These are phyloP conservation scores for Babyrousa celebensis DNA, from an alignment of 2,797 vertebrate species.

Conservation along the genomic window DNA sequence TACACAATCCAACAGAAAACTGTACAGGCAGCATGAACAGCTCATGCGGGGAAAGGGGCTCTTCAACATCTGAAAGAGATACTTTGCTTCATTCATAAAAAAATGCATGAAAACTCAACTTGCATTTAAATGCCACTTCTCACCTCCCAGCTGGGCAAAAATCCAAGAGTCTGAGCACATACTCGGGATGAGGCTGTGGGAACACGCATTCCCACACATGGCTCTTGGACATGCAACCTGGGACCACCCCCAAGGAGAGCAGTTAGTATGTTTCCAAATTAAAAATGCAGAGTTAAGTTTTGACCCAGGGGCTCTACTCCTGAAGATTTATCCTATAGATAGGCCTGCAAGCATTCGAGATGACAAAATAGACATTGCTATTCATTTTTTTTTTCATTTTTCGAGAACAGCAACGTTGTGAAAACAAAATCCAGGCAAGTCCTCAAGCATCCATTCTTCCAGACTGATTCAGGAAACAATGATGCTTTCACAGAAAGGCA, in stretches of 20 bases:
- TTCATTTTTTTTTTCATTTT: constrained; percentile 64
- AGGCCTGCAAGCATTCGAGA: not conserved
- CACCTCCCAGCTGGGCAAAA: constrained; percentile 3
- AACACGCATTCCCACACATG: not conserved
- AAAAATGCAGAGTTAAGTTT: constrained; percentile 35
- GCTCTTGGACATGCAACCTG: not conserved
- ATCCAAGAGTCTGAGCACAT: not conserved
- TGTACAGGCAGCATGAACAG: not conserved
- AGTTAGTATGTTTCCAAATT: constrained; percentile 27
- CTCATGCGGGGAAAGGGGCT: not conserved
- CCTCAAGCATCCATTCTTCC: not conserved
- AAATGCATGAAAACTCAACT: not conserved
- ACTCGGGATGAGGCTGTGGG: not conserved
- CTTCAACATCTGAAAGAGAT: not conserved
- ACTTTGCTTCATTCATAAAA: not conserved
- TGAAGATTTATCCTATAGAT: not conserved
- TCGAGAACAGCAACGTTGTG: not conserved
- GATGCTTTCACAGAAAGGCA: constrained; percentile 10
- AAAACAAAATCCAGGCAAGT: not conserved
- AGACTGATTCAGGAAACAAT: not conserved
- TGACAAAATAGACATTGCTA: not conserved
- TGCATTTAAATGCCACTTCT: not conserved
- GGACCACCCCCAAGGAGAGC: not conserved
- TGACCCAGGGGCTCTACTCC: not conserved
- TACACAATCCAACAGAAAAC: not conserved